Base-by-base conservation (phyloP, 1,140 invertebrate species). In the Hyles vespertilio region DNA sequence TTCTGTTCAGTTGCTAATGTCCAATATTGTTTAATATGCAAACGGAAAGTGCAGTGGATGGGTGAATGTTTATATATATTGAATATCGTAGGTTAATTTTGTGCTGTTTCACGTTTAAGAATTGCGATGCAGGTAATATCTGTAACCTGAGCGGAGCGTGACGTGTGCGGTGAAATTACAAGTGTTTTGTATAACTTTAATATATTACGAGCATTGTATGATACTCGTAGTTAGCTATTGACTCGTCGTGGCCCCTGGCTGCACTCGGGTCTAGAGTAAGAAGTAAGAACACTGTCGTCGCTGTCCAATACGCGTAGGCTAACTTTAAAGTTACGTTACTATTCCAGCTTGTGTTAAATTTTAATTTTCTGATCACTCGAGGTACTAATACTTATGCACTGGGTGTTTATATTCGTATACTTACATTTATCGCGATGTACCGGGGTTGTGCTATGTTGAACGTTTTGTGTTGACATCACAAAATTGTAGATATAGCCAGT, bases 51-150 rank as follows among this genome's bases (percentile, higher is more conserved):
- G 74, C 75, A 74, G 79, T 84, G 81, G 70, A 83, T 81, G 81
- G 80, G 74, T 83, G 84, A 84, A 84, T 82, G 84, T 85, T 85
- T 85, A 86, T 85, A 78, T 87, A 87, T 85, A 85, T 85, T 86
- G 83, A 85, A 74, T 84, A 87, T 87, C 62, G 71, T 89, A 89
- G 81, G 81, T 86, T 89, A 86, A 84, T 87, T 83, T 83, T 69
- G 61, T 58, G 63, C 58, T 64, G 62, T 64, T 78, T 77, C 74
- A 40, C 72, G 67, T 70, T 73, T 72, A 62, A 53, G 58, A 64
- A 70, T 64, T 59, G 52, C 45, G 56, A 66, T 60, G 57, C 59
- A 59, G 47, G 48, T 63, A 59, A 44, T 22, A 22, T 22, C 22
- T 22, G 22, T 22, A 22, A 22, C 2, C 22, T 49, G 44, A 62